These are phyloP conservation scores for Neodiprion fabricii DNA, from an alignment of 1,140 invertebrate genomes.

Conservation along the genomic window DNA sequence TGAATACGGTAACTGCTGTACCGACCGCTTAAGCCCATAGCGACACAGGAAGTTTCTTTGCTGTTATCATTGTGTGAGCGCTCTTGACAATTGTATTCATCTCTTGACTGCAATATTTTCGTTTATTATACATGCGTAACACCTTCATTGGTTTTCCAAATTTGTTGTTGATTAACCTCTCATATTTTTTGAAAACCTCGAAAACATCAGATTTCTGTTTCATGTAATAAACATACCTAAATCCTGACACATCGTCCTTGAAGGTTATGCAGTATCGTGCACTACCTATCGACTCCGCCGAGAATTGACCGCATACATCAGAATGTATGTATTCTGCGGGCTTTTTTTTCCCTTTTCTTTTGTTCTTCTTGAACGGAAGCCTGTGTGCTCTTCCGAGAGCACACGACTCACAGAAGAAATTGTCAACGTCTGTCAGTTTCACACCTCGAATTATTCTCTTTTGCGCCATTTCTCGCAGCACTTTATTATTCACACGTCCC, in stretches of 20 bases:
- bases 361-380: constrained; percentile 25
- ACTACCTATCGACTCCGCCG: constrained; percentile 34
- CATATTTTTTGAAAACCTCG: neutral
- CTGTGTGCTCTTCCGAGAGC: constrained; percentile 30
- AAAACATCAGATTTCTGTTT: neutral
- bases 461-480: constrained; percentile 35
- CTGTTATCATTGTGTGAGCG: constrained; percentile 46
- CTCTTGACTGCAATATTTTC: constrained; percentile 10
- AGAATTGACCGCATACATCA: constrained; percentile 27
- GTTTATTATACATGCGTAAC: neutral
- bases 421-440: neutral
- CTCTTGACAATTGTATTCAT: constrained; percentile 42
- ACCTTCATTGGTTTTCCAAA: neutral
- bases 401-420: constrained; percentile 34
- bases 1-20: constrained; percentile 40
- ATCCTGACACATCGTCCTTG: constrained; percentile 23
- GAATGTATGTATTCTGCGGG: constrained; percentile 29
- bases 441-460: constrained; percentile 11
- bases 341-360: constrained; percentile 20
- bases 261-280: constrained; percentile 33
- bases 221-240: constrained; percentile 26
- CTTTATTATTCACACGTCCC: constrained; percentile 13
- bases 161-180: neutral
- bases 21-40: constrained; percentile 57
- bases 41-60: constrained; percentile 38